Evolutionary conservation across 2,113 vertebrate genomes (phyloP).

Genomic region (Fregetta grallaria): DNA sequence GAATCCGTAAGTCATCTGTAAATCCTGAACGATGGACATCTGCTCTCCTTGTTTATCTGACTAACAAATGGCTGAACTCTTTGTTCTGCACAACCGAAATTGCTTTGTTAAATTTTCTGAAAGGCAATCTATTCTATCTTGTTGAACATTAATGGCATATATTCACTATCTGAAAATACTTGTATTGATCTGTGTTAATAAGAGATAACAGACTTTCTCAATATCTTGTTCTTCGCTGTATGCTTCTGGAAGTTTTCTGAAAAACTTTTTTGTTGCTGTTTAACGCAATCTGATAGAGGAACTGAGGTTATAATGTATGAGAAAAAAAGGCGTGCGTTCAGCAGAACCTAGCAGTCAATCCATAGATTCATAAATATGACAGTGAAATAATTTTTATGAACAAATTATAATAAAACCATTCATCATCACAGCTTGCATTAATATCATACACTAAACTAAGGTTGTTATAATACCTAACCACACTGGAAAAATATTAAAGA

Average conservation of each 20-base stretch:
- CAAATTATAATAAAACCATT: not conserved
- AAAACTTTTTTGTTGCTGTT: not conserved
- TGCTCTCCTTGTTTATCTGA: conserved; percentile 64
- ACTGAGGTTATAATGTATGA: not conserved
- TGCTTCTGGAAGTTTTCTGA: not conserved
- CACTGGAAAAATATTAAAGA: not conserved
- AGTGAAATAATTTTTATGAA: not conserved
- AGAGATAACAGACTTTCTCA: not conserved
- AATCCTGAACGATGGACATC: conserved; percentile 41
- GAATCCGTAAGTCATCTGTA: not conserved
- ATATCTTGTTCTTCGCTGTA: not conserved
- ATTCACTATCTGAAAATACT: conserved; percentile 16
- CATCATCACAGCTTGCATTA: not conserved
- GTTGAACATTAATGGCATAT: not conserved
- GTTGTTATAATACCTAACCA: not conserved
- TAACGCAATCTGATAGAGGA: not conserved
- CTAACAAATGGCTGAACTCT: conserved; percentile 50
- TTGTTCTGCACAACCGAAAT: conserved; percentile 19
- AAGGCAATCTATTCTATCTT: not conserved
- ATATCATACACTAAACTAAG: not conserved
- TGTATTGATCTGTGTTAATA: not conserved
- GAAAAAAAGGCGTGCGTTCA: not conserved
- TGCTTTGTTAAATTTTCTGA: conserved; percentile 47
- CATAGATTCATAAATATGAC: not conserved
- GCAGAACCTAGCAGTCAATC: not conserved